Conservation (phyloP, 2,113 vertebrate species). For the Amblyopsis rosae region DNA sequence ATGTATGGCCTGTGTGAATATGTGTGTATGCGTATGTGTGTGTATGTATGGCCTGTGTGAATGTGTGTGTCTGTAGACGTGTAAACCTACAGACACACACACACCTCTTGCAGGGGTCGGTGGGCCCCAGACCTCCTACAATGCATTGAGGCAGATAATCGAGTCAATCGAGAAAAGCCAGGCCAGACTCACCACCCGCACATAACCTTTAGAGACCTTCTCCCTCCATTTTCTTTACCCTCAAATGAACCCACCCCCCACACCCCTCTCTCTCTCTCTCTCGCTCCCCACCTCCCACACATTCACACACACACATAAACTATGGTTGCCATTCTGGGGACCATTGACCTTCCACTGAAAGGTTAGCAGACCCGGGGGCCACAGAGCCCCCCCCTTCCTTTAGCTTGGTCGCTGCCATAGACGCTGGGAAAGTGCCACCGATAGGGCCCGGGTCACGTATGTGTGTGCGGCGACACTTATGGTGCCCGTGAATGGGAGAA, state of each 20-base stretch:
- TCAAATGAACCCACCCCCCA: too few relatives aligned
- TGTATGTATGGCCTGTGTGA: not conserved
- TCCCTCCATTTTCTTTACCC: too few relatives aligned
- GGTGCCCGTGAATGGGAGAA: slow-evolving; percentile 69
- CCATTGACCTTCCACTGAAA: slow-evolving; percentile 79
- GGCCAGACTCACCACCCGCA: not conserved
- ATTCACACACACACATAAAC: too few relatives aligned
- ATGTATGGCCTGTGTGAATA: not conserved
- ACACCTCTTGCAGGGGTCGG: not conserved
- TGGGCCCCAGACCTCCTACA: slow-evolving; percentile 25
- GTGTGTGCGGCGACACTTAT: slow-evolving; percentile 46
- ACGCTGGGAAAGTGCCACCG: slow-evolving; percentile 83
- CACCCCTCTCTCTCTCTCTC: not conserved
- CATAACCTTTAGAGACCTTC: not conserved
- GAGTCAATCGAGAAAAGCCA: slow-evolving; percentile 4
- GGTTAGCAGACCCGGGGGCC: slow-evolving; percentile 71
- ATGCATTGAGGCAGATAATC: slow-evolving; percentile 2
- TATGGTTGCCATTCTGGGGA: slow-evolving; percentile 44
- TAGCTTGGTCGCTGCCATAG: slow-evolving; percentile 50
- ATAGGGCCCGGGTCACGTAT: slow-evolving; percentile 27
- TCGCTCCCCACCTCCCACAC: not conserved
- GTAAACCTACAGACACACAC: too few relatives aligned
- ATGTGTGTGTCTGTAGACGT: not conserved
- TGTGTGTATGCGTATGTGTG: slow-evolving; percentile 8
- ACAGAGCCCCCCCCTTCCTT: slow-evolving; percentile 64